These are phyloP conservation scores for Paraescarpia echinospica DNA, from an alignment of 1,140 invertebrate species.

Conservation along the genomic window DNA sequence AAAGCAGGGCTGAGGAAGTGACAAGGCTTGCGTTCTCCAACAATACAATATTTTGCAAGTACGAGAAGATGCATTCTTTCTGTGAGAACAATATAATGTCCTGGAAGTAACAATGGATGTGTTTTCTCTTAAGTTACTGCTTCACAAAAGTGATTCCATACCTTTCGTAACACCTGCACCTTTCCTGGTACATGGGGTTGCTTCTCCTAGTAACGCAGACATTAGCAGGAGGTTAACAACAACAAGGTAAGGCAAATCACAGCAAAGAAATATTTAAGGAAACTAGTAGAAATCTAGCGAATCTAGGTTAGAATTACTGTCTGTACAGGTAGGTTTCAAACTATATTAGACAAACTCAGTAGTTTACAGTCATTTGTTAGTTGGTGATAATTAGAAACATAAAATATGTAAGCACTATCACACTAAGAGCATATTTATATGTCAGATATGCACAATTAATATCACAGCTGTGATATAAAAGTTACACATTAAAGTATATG, in stretches of 20 bases:
- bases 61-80: not conserved
- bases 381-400: not conserved
- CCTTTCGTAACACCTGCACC: not conserved
- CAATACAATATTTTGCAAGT: no score
- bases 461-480: not conserved
- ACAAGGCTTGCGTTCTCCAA: no score
- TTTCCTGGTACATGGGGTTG: not conserved
- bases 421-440: no score
- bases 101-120: not conserved
- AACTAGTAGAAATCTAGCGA: not conserved
- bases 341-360: not conserved
- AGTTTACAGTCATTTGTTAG: not conserved
- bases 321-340: not conserved
- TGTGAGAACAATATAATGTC: not conserved
- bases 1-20: no score
- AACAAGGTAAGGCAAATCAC: not conserved
- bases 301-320: not conserved
- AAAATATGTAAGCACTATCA: no score
- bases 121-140: not conserved
- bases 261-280: not conserved
- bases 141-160: not conserved
- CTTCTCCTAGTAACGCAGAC: not conserved
- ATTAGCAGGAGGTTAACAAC: not conserved
- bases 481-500: not conserved
- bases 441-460: not conserved